phyloP scores from a whole-genome alignment of 2,888 invertebrate species.

The Coenonympha glycerion region DNA sequence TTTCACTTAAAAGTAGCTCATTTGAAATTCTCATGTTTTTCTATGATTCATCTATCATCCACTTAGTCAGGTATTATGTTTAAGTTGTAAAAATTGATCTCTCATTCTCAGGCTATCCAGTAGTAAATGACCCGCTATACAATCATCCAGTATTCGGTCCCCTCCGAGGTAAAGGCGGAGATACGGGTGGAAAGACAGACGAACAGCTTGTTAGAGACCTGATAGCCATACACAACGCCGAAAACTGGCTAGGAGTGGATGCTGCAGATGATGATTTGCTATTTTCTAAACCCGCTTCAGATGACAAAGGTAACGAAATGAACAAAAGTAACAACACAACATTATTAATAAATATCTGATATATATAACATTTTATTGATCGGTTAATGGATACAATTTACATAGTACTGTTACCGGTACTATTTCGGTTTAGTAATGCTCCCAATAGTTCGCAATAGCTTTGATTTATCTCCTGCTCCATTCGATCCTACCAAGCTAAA shows the following conservation, averaged over 20 bases:
- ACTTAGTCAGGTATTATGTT: background rate
- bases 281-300: slow-evolving; percentile 84
- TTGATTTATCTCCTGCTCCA: too few species aligned
- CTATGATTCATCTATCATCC: too few species aligned
- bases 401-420: too few species aligned
- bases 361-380: too few species aligned
- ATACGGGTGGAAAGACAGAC: slow-evolving; percentile 90
- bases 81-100: background rate
- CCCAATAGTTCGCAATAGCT: too few species aligned
- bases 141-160: slow-evolving; percentile 98
- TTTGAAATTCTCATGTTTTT: too few species aligned
- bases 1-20: too few species aligned
- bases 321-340: background rate
- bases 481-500: too few species aligned
- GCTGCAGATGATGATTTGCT: slow-evolving; percentile 90
- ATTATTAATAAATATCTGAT: too few species aligned
- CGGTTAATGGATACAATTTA: too few species aligned
- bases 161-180: slow-evolving; percentile 90
- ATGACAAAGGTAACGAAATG: slow-evolving; percentile 77
- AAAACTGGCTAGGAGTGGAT: slow-evolving; percentile 95
- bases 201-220: slow-evolving; percentile 92
- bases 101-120: slow-evolving; percentile 85
- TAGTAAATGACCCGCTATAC: slow-evolving; percentile 97
- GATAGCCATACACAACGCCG: slow-evolving; percentile 94
- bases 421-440: too few species aligned